phyloP scores from a whole-genome alignment of 2,888 invertebrate species.

The Agrotis puta region DNA sequence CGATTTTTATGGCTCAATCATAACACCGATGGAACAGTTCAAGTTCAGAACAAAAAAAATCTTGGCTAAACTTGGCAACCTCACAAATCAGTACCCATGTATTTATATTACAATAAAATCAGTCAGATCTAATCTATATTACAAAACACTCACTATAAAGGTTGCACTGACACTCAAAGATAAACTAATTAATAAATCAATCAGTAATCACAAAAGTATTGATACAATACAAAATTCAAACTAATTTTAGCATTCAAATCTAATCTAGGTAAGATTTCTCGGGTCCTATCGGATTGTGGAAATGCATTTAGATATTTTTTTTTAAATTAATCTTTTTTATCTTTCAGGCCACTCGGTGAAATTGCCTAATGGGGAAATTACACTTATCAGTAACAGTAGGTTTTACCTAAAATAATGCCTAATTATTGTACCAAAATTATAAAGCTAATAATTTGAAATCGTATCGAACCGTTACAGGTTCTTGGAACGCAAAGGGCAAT shows the following conservation, averaged over 20 bases:
- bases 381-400: background rate
- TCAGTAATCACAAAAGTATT: constrained; percentile 35
- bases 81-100: constrained; percentile 40
- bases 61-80: background rate
- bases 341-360: background rate
- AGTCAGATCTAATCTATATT: constrained; percentile 42
- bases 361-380: background rate
- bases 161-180: constrained; percentile 38
- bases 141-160: constrained; percentile 25
- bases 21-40: no score
- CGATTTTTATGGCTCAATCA: no score
- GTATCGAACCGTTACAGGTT: no score
- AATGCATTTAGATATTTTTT: constrained; percentile 10
- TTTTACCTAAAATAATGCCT: background rate
- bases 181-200: constrained; percentile 38
- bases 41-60: background rate
- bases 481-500: no score
- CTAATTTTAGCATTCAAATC: constrained; percentile 34
- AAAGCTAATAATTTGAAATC: no score
- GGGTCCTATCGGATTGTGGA: constrained; percentile 11
- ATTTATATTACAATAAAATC: constrained; percentile 32
- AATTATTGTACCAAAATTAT: no score
- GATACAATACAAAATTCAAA: constrained; percentile 24
- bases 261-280: constrained; percentile 11
- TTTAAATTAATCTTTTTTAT: constrained; percentile 10